These are phyloP conservation scores for Pseudobourletiella spinata DNA, from an alignment of 1,140 invertebrate genomes.

Conservation along the genomic window DNA sequence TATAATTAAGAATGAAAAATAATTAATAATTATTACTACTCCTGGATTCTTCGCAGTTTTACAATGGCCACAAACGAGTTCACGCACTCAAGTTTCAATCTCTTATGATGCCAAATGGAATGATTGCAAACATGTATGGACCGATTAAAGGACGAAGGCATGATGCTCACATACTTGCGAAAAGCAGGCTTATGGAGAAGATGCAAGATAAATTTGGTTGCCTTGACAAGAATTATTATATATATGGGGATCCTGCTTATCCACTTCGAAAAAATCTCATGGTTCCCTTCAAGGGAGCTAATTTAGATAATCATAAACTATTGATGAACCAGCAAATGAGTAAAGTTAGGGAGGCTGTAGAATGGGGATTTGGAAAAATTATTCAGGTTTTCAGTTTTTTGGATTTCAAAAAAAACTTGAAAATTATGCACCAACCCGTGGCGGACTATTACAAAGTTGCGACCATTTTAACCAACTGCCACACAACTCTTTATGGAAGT, in stretches of 20 bases:
- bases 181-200: not conserved
- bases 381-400: constrained; percentile 1
- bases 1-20: no score
- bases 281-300: constrained; percentile 1
- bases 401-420: constrained; percentile 15
- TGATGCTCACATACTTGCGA: not conserved
- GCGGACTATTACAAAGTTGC: constrained; percentile 1
- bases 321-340: constrained; percentile 4
- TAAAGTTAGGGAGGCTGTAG: not conserved
- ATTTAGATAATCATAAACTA: not conserved
- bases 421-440: not conserved
- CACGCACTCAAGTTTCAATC: constrained; percentile 11
- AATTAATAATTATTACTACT: no score
- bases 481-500: constrained; percentile 6
- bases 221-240: not conserved
- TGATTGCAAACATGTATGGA: not conserved
- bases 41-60: no score
- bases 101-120: constrained; percentile 8
- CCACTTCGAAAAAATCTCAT: constrained; percentile 3
- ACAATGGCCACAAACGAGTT: constrained; percentile 9
- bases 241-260: constrained; percentile 17
- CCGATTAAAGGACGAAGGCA: not conserved
- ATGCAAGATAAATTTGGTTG: not conserved
- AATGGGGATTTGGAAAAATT: constrained; percentile 12
- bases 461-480: constrained; percentile 8